These are phyloP conservation scores for Erynnis tages DNA, from an alignment of 2,888 invertebrate species.

Conservation along the genomic window DNA sequence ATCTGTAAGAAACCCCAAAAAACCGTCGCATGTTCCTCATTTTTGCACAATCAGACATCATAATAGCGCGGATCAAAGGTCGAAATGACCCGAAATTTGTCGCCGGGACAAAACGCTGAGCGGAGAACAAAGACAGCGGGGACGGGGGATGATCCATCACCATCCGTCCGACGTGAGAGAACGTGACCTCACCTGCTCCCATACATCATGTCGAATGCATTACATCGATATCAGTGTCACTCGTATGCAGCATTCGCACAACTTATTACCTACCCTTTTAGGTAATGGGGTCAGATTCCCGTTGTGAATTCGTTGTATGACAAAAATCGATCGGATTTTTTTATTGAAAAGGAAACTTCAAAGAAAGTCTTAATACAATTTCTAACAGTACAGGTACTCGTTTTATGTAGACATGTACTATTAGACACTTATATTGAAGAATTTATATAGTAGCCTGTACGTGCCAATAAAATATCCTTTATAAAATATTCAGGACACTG, in stretches of 20 bases:
- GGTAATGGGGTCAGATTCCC: constrained; percentile 15
- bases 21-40: constrained; percentile 18
- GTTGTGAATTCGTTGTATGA: not conserved
- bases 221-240: constrained; percentile 28
- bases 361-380: too few relatives aligned
- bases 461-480: too few relatives aligned
- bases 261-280: constrained; percentile 26
- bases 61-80: constrained; percentile 46
- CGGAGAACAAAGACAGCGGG: constrained; percentile 60
- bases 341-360: too few relatives aligned
- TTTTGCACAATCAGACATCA: constrained; percentile 50
- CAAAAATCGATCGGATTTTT: too few relatives aligned
- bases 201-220: constrained; percentile 55
- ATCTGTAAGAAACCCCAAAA: constrained; percentile 10
- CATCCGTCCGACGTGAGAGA: constrained; percentile 67
- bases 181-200: constrained; percentile 69
- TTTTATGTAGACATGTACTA: too few relatives aligned
- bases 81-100: constrained; percentile 73
- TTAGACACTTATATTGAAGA: too few relatives aligned
- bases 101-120: constrained; percentile 55
- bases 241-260: constrained; percentile 15
- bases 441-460: too few relatives aligned
- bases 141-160: constrained; percentile 74
- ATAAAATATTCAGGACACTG: too few relatives aligned
- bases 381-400: too few relatives aligned